Conservation (phyloP, 2,888 invertebrate genomes). For the Nephrotoma flavescens region DNA sequence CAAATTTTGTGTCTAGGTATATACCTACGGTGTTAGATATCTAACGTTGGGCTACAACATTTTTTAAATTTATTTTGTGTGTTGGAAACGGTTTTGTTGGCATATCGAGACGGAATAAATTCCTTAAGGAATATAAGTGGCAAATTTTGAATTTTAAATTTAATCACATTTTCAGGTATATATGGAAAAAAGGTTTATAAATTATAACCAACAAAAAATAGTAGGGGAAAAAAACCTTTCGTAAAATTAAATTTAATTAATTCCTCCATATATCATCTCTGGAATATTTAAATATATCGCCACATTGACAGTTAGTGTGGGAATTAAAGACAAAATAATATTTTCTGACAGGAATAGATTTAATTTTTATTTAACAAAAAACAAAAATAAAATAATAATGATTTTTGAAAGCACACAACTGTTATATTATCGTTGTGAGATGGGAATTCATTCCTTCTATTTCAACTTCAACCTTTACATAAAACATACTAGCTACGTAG, state of each 20-base stretch:
- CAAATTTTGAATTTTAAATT: background rate
- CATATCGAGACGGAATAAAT: background rate
- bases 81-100: no score
- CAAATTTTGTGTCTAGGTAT: no score
- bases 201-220: no score
- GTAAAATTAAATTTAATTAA: background rate
- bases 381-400: background rate
- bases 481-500: no score
- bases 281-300: background rate
- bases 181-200: background rate
- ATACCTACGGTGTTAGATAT: no score
- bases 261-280: background rate
- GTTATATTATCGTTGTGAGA: background rate
- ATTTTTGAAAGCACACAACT: background rate
- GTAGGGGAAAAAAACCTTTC: background rate
- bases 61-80: no score
- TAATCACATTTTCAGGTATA: background rate
- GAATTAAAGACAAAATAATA: background rate
- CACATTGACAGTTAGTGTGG: background rate
- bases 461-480: no score
- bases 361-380: background rate
- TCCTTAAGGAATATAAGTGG: background rate
- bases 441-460: background rate
- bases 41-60: no score
- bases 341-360: background rate